phyloP scores from a whole-genome alignment of 1,140 invertebrate genomes.

The Eufriesea mexicana region DNA sequence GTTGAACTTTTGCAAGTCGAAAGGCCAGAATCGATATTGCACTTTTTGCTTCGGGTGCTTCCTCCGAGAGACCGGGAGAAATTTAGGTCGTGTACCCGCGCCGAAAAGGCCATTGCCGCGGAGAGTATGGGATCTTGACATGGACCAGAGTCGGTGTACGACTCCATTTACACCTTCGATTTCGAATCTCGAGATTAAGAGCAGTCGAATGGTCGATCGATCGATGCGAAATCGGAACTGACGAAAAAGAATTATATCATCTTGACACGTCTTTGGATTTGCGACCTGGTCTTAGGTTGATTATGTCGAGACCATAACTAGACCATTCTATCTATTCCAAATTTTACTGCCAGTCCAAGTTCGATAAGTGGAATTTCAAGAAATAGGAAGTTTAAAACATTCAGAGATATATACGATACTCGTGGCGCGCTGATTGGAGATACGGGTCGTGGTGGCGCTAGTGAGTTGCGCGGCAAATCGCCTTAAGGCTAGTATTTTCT shows the following conservation, averaged over 20 bases:
- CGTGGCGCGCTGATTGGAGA: too few species aligned
- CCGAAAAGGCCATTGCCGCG: conserved; percentile 8
- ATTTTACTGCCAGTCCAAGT: too few species aligned
- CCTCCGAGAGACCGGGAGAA: conserved; percentile 8
- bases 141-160: neutral
- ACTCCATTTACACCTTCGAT: neutral
- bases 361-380: too few species aligned
- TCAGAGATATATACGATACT: too few species aligned
- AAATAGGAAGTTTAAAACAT: too few species aligned
- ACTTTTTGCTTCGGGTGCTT: neutral
- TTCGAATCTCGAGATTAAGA: neutral
- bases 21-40: neutral
- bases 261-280: too few species aligned
- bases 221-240: neutral
- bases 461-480: too few species aligned
- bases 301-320: too few species aligned
- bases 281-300: too few species aligned
- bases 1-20: conserved; percentile 8
- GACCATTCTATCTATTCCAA: too few species aligned
- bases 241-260: neutral
- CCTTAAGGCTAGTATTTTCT: too few species aligned
- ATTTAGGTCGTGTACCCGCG: neutral
- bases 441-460: too few species aligned
- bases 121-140: neutral
- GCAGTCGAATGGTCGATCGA: neutral